phyloP scores from a whole-genome alignment of 1,140 invertebrate genomes.

The Anastrepha obliqua region DNA sequence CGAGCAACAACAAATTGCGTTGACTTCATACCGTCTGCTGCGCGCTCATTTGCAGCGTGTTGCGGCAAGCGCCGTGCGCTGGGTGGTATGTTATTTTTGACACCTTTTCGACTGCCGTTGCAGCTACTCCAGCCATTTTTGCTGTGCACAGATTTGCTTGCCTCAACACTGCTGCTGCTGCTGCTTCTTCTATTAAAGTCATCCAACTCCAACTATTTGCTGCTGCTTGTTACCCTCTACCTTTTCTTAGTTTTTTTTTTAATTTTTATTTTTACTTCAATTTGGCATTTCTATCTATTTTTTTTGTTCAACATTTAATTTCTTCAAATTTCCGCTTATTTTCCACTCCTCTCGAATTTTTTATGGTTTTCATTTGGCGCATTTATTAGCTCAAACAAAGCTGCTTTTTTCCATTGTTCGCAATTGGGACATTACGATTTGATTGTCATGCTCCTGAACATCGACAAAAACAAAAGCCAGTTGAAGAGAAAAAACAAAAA shows the following conservation, averaged over 20 bases:
- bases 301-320: constrained; percentile 38
- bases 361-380: constrained; percentile 54
- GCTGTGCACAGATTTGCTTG: neutral
- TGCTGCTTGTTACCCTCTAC: constrained; percentile 13
- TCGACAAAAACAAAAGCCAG: neutral
- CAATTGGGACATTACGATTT: constrained; percentile 41
- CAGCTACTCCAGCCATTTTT: constrained; percentile 9
- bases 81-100: constrained; percentile 32
- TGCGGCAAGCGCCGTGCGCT: constrained; percentile 21
- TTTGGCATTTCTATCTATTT: neutral
- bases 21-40: neutral
- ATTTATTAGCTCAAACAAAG: constrained; percentile 51
- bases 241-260: neutral
- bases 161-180: neutral
- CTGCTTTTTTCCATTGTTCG: constrained; percentile 30
- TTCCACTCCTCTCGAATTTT: constrained; percentile 30
- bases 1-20: no score
- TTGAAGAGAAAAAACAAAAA: neutral
- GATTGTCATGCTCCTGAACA: constrained; percentile 47
- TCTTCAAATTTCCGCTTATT: constrained; percentile 1
- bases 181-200: neutral
- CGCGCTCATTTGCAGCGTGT: neutral
- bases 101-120: constrained; percentile 49
- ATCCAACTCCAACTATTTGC: neutral
- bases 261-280: neutral